Evolutionary conservation across 2,797 vertebrate genomes (phyloP), one percentile per base, ranked within the genome.

Genomic region (Telmatherina bonti): DNA sequence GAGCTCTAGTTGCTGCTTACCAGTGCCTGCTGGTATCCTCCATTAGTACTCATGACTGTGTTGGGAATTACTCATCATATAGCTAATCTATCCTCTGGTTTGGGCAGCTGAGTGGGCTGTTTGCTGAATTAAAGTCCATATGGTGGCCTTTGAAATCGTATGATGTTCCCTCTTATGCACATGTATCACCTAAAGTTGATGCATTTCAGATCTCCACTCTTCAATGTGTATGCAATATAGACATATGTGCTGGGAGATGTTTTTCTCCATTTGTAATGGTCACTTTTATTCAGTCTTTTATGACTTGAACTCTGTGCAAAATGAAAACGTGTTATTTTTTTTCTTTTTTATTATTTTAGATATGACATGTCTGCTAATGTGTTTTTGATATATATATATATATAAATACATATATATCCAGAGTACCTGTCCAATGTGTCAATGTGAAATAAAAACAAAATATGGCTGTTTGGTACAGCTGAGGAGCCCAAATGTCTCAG

Each of bases 391-490:
- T 85, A 74, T 80, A 76, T 77, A 58, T 54, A 56, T 51, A 59
- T 54, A 67, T 63, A 70, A 4, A 76, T 77, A 90, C 71, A n/a
- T n/a, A n/a, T n/a, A n/a, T n/a, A n/a, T n/a, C n/a, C n/a, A n/a
- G n/a, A 76, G 83, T 93, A 90, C 70, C 70, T 92, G 91, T 93
- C 78, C 66, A 83, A 87, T 85, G 84, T 91, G 88, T 93, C 76
- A 84, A 90, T 92, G 91, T 94, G 91, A 92, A 94, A 93, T 90
- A 91, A 72, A 92, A 91, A 86, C 80, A 90, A 88, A 88, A 90
- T 45, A 82, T 84, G 84, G 79, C 89, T 92, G 92, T 91, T 93
- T 90, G 83, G 76, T 89, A 88, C 88, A 88, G 87, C 81, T 82
- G 72, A 82, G 67, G n/a, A 83, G 78, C 59, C 43, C 2, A 51